Evolutionary conservation across 2,888 invertebrate genomes (phyloP), one percentile per base, ranked within the genome.

Genomic region (Oscheius sp.): DNA sequence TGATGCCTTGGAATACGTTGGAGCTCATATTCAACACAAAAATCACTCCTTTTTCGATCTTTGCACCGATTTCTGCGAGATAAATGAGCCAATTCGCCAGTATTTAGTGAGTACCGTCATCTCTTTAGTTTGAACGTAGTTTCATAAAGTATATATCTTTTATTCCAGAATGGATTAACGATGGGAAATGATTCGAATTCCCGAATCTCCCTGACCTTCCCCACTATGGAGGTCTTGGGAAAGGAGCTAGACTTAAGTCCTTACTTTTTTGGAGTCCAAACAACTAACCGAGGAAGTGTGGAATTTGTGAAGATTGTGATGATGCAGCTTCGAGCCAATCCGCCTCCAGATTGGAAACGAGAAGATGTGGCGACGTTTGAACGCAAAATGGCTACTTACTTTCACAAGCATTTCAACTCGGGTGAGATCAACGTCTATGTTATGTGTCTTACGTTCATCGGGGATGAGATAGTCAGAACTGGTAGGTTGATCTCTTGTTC

Each of bases 71-170:
- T 83, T 84, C 58, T 84, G 84, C 65, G 73, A 78, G 55, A 70
- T 84, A 15, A 84, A 84, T 48, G 84, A 84, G 61, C 83, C 84
- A 3, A 74, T 84, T 15, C 61, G 82, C 39, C 82, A 82, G 65
- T 84, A 78, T 55, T 72, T 76, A 34, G 83, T 83, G 33, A 58
- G 75, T 70, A 1, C n/a, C n/a, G n/a, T n/a, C n/a, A n/a, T n/a
- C n/a, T n/a, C n/a, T n/a, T n/a, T n/a, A 15, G 25, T 52, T 17
- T 5, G 15, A 15, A 8, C 12, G 12, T 48, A 25, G 3, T 48
- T 25, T 6, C 8, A 6, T 42, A 39, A 45, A 20, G 5, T 12
- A 2, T n/a, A 12, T 33, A 31, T n/a, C 17, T 31, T 23, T 31
- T 20, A 25, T 67, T 79, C 66, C 70, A 83, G 82, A 83, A 82